phyloP scores from a whole-genome alignment of 2,888 invertebrate genomes.

The Pammene fasciana region DNA sequence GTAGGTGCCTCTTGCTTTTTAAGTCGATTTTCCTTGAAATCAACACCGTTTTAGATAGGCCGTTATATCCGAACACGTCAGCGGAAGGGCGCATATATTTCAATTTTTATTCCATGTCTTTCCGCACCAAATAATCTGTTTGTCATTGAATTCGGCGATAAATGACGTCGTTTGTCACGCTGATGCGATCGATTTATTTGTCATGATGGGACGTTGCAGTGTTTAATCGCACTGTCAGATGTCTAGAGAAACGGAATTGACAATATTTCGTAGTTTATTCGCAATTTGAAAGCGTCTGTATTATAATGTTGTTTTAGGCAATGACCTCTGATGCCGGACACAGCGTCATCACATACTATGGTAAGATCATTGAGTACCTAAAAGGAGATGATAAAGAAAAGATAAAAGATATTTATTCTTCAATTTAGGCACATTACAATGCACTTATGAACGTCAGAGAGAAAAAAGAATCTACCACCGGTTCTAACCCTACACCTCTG shows the following conservation, averaged over 20 bases:
- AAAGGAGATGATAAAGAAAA: too few relatives aligned
- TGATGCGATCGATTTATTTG: conserved; percentile 18
- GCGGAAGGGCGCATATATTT: conserved; percentile 24
- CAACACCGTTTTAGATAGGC: neutral
- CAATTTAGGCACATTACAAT: too few relatives aligned
- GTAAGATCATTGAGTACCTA: too few relatives aligned
- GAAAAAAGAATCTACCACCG: too few relatives aligned
- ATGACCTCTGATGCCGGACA: too few relatives aligned
- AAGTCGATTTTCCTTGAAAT: neutral
- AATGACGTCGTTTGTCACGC: conserved; percentile 18
- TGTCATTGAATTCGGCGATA: conserved; percentile 28
- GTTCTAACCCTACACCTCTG: too few relatives aligned
- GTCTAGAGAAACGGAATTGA: neutral
- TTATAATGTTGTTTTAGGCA: too few relatives aligned
- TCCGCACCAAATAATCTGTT: conserved; percentile 31
- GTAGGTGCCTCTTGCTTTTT: neutral
- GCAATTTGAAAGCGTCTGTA: neutral
- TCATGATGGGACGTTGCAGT: neutral
- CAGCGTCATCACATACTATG: too few relatives aligned
- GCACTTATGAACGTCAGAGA: too few relatives aligned
- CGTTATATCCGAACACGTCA: neutral
- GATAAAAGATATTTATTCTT: too few relatives aligned
- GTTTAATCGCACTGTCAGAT: neutral
- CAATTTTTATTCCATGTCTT: conserved; percentile 34
- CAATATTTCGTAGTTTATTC: neutral